phyloP scores from a whole-genome alignment of 2,888 invertebrate species.

The Melikaiella ostensackeni region DNA sequence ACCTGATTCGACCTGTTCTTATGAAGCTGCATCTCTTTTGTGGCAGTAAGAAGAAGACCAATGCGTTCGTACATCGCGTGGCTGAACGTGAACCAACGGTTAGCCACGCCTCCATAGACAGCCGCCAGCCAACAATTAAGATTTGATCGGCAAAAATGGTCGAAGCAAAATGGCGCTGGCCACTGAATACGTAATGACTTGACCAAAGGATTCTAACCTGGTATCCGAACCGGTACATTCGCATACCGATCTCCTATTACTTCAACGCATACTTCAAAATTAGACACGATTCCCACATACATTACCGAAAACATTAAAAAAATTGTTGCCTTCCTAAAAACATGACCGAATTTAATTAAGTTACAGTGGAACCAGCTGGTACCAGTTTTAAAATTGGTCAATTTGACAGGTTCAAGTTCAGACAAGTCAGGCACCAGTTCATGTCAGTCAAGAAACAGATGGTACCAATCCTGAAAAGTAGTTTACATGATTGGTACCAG shows the following conservation, averaged over 20 bases:
- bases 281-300: background rate
- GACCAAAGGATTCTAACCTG: conserved; percentile 45
- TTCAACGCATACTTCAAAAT: background rate
- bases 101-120: conserved; percentile 76
- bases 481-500: background rate
- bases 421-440: background rate
- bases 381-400: background rate
- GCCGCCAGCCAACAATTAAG: conserved; percentile 78
- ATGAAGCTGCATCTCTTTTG: conserved; percentile 50
- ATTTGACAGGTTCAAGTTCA: no score
- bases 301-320: background rate
- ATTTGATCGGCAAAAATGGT: conserved; percentile 78
- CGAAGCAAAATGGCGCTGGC: conserved; percentile 76
- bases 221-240: conserved; percentile 47
- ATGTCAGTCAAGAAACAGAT: background rate
- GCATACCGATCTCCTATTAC: background rate
- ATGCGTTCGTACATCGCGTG: conserved; percentile 76
- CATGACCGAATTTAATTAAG: background rate
- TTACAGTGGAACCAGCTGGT: background rate
- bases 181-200: conserved; percentile 75
- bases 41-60: conserved; percentile 65
- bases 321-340: background rate
- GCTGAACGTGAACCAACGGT: conserved; percentile 73
- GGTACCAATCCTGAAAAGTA: background rate
- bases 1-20: conserved; percentile 47